Evolutionary conservation across 2,113 vertebrate genomes (phyloP).

Genomic region (Macrotis lagotis): DNA sequence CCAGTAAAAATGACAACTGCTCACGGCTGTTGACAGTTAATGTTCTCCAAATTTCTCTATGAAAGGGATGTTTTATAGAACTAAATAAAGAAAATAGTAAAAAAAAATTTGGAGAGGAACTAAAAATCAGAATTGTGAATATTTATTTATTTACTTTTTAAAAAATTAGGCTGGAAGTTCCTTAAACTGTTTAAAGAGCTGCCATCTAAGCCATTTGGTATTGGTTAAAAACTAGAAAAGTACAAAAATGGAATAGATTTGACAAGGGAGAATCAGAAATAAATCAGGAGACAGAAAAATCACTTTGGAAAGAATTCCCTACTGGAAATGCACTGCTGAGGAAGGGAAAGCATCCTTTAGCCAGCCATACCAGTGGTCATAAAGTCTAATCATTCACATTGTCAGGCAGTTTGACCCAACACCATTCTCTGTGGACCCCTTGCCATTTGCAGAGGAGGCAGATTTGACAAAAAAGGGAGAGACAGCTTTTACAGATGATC

Average conservation of each 20-base stretch:
- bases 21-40: no score
- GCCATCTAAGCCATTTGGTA: no score
- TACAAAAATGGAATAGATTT: no score
- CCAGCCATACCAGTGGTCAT: no score
- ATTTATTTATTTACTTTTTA: background rate
- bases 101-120: background rate
- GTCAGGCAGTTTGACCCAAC: background rate
- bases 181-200: no score
- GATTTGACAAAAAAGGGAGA: no score
- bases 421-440: background rate
- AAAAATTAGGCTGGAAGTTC: background rate
- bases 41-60: background rate
- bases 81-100: background rate
- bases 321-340: background rate
- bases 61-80: background rate
- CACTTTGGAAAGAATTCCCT: background rate
- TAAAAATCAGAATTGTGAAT: no score
- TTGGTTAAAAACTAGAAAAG: no score
- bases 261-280: no score
- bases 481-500: background rate
- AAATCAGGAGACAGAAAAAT: no score
- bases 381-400: no score
- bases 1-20: background rate
- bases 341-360: background rate
- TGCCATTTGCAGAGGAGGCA: no score